Percentiles rank a stretch among this genome's conserved stretches.
Conservation (phyloP, 1,140 invertebrate species). For the Lordiphosa stackelbergi region DNA sequence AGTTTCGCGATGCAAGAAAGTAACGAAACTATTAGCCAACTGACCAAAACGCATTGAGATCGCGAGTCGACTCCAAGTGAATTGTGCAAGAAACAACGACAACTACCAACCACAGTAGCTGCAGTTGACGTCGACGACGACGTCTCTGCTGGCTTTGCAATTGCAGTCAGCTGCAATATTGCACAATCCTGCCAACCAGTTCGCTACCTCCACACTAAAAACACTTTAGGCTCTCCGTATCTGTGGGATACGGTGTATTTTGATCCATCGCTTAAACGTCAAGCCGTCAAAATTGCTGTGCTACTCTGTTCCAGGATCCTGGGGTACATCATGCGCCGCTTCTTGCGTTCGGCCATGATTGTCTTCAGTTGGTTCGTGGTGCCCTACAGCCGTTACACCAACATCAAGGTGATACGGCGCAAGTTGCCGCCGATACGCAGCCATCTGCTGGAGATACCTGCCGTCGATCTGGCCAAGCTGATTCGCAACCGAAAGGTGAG, state of each 20-base stretch:
- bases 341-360: conserved; percentile 76
- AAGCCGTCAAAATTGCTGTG: conserved; percentile 77
- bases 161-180: conserved; percentile 62
- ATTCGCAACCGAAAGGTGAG: conserved; percentile 81
- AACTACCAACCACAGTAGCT: conserved; percentile 13
- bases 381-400: conserved; percentile 78
- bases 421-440: conserved; percentile 81
- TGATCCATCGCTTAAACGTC: conserved; percentile 21
- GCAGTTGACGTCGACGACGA: conserved; percentile 12
- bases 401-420: conserved; percentile 82
- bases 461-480: conserved; percentile 80
- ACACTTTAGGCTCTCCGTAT: conserved; percentile 19
- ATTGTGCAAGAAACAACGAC: conserved; percentile 56
- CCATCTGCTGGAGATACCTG: conserved; percentile 80
- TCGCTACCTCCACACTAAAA: conserved; percentile 19
- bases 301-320: conserved; percentile 77
- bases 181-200: conserved; percentile 71
- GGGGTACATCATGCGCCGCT: conserved; percentile 77
- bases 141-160: conserved; percentile 27
- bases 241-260: conserved; percentile 7
- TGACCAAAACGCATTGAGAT: conserved; percentile 50
- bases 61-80: conserved; percentile 27
- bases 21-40: conserved; percentile 62
- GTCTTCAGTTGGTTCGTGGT: conserved; percentile 77
- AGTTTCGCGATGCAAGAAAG: conserved; percentile 53